Evolutionary conservation across 1,140 invertebrate genomes (phyloP), one percentile per base, ranked within the genome.

Genomic region (Bombus pascuorum): DNA sequence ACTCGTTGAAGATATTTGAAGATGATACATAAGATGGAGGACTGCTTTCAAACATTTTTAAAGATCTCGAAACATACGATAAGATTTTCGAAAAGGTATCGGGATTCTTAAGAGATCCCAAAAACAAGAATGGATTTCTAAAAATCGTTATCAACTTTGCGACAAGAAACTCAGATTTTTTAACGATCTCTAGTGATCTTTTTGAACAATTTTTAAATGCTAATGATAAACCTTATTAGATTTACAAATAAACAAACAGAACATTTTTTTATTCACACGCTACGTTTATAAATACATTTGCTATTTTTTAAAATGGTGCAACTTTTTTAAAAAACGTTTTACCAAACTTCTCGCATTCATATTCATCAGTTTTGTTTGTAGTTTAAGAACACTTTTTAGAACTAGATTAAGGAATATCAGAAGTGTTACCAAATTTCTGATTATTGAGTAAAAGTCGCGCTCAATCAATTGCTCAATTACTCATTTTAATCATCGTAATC

Each of bases 401-500:
- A 28, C 25, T 57, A 53, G 18, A 57, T 32, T 25, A 34, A 18
- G 28, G 3, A 42, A 34, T 10, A 32, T 82, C 18, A 68, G 68
- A 79, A 79, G 22, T 47, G 57, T 37, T 84, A 42, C 57, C 32
- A 37, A 28, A 79, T 71, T 71, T 59, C 76, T 32, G n/a, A 73
- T 66, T 77, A 37, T 18, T 72, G 57, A 83, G 59, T 83, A 53
- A 65, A 82, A 65, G 37, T 87, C 75, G 53, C 88, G 90, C 91
- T 92, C 90, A 91, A 91, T 86, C 66, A 74, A 83, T 92, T 92
- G 91, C 91, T 92, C 91, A 92, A 92, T 86, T 88, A 89, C 85
- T 76, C 73, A 62, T 28, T n/a, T 85, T 72, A 81, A 72, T 85
- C 72, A 59, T 10, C 28, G 85, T 87, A 89, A 81, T 81, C 25